Conservation (phyloP, 2,888 invertebrate genomes). For the Busseola fusca region DNA sequence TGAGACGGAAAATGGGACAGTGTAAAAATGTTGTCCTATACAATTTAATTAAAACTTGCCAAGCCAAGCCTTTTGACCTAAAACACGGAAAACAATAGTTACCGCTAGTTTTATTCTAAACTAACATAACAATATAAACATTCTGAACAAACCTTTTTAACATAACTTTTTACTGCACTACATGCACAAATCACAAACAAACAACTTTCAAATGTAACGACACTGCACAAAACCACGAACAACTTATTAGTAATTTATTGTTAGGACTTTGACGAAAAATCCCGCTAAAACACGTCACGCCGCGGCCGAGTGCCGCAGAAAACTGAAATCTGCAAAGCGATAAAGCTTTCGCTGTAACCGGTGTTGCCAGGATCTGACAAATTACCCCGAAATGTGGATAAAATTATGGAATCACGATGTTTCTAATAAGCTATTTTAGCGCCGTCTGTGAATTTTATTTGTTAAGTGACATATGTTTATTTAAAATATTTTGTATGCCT, state of each 20-base stretch:
- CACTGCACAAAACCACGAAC: constrained; percentile 43
- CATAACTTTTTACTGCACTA: constrained; percentile 41
- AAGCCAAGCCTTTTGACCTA: constrained; percentile 49
- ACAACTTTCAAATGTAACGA: constrained; percentile 37
- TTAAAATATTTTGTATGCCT: too few relatives aligned
- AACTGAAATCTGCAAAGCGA: constrained; percentile 73
- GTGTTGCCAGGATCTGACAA: constrained; percentile 54
- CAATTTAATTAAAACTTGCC: constrained; percentile 25
- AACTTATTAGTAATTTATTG: constrained; percentile 48
- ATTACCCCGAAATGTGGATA: constrained; percentile 31
- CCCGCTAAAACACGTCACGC: constrained; percentile 48
- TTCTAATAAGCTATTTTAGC: neutral
- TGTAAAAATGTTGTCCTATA: neutral
- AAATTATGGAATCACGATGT: neutral
- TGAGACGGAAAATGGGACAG: neutral
- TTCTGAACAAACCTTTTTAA: constrained; percentile 50
- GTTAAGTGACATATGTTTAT: too few relatives aligned
- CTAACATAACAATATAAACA: constrained; percentile 20
- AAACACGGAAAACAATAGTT: constrained; percentile 56
- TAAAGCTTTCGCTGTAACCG: constrained; percentile 62
- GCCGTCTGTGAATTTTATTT: neutral
- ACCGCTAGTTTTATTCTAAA: constrained; percentile 31
- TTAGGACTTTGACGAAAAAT: constrained; percentile 34
- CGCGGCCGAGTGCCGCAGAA: constrained; percentile 74
- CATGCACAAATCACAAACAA: constrained; percentile 35